Evolutionary conservation across 1,140 invertebrate species (phyloP).

Genomic region (fruit fly (Drosophila melanogaster)): DNA sequence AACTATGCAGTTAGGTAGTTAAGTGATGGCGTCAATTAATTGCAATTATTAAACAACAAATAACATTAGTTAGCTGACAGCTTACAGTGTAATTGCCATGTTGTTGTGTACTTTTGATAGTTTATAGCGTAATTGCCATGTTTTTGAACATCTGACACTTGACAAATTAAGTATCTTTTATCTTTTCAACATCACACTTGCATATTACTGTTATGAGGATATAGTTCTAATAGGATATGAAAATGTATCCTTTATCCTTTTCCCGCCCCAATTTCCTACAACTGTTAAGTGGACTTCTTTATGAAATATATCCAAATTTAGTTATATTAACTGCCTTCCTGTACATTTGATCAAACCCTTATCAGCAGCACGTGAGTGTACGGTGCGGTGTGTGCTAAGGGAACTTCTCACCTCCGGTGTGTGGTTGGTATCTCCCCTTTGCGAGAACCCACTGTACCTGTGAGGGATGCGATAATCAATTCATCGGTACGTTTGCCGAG

Average conservation of each 20-base stretch:
- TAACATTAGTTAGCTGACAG: conserved; percentile 11
- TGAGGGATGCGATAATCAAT: conserved; percentile 50
- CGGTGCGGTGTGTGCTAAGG: conserved; percentile 26
- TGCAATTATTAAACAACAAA: conserved; percentile 15
- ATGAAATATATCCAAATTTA: not conserved
- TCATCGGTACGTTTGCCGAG: conserved; percentile 43
- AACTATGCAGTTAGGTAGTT: not conserved
- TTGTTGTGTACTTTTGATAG: not conserved
- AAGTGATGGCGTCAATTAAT: not conserved
- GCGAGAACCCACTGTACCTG: conserved; percentile 36
- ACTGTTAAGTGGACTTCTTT: too few relatives aligned
- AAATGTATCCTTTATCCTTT: too few relatives aligned
- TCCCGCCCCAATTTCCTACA: too few relatives aligned
- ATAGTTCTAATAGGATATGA: too few relatives aligned
- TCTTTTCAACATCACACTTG: not conserved
- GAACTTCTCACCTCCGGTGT: conserved; percentile 24
- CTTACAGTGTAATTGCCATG: conserved; percentile 1
- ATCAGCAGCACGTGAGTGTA: conserved; percentile 36
- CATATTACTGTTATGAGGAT: too few relatives aligned
- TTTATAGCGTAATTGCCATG: not conserved
- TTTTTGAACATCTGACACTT: not conserved
- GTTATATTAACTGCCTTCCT: not conserved
- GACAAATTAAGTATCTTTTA: not conserved
- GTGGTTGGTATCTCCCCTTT: conserved; percentile 21
- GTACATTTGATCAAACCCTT: not conserved